Evolutionary conservation across 2,888 invertebrate species (phyloP).

Genomic region (Drosophila atripex): DNA sequence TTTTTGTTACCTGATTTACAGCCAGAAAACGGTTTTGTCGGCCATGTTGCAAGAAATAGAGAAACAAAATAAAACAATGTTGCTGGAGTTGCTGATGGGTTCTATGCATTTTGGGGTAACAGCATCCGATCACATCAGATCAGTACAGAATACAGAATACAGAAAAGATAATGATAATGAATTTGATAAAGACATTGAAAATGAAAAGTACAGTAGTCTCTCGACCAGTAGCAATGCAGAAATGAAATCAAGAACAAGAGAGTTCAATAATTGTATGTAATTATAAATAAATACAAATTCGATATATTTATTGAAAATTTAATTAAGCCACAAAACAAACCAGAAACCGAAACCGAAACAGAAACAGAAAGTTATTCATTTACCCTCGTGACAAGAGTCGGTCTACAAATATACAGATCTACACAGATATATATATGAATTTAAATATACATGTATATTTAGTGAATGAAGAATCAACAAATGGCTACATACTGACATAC

Average conservation of each 20-base stretch:
- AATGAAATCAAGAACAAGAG: slow-evolving; percentile 39
- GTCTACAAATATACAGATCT: slow-evolving; percentile 45
- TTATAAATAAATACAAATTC: slow-evolving; percentile 52
- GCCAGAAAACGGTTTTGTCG: slow-evolving; percentile 37
- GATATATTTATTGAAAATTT: slow-evolving; percentile 66
- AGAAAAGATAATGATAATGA: not conserved
- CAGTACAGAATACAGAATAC: not conserved
- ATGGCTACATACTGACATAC: slow-evolving; percentile 24
- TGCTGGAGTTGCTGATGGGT: slow-evolving; percentile 24
- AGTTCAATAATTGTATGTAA: slow-evolving; percentile 70
- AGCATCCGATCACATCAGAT: not conserved
- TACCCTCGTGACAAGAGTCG: slow-evolving; percentile 45
- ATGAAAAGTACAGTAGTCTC: slow-evolving; percentile 15
- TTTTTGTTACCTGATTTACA: slow-evolving; percentile 53
- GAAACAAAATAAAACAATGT: slow-evolving; percentile 14
- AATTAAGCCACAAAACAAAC: slow-evolving; percentile 48
- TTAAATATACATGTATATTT: slow-evolving; percentile 37
- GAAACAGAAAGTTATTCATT: slow-evolving; percentile 53
- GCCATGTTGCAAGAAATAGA: slow-evolving; percentile 30
- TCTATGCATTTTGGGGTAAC: slow-evolving; percentile 12
- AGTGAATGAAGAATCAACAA: slow-evolving; percentile 40
- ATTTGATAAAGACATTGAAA: not conserved
- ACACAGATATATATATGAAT: slow-evolving; percentile 39
- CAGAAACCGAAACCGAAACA: not conserved
- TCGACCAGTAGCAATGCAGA: slow-evolving; percentile 34